A percentile compares a stretch with the other conserved stretches of the same genome.
These are phyloP conservation scores for Aythya baeri DNA, from an alignment of 2,113 vertebrate species.

Conservation along the genomic window DNA sequence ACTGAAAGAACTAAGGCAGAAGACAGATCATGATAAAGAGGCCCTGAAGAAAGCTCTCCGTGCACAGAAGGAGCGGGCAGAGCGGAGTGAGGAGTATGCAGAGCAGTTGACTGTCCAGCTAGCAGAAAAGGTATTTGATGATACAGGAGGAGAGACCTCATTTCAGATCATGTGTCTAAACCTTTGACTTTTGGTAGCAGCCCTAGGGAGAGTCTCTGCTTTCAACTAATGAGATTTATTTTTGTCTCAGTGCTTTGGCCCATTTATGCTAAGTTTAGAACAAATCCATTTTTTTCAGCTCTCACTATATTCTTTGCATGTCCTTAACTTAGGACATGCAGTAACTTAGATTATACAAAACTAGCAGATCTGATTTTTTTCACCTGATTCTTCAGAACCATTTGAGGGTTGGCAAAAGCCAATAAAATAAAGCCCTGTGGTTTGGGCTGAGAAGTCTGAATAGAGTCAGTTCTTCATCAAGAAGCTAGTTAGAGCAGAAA, in stretches of 20 bases:
- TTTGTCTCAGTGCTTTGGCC: slow-evolving; percentile 25
- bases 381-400: not conserved
- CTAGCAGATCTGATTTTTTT: not conserved
- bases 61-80: slow-evolving; percentile 86
- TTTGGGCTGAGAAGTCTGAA: not conserved
- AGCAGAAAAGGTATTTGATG: slow-evolving; percentile 81
- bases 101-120: slow-evolving; percentile 83
- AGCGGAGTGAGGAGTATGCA: slow-evolving; percentile 82
- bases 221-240: slow-evolving; percentile 26
- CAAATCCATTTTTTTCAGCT: not conserved
- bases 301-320: not conserved
- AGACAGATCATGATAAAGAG: slow-evolving; percentile 82
- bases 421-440: not conserved
- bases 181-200: not conserved
- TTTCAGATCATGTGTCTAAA: not conserved
- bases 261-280: slow-evolving; percentile 41
- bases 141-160: not conserved
- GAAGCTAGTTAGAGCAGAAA: not conserved
- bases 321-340: not conserved
- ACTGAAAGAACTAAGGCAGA: slow-evolving; percentile 77
- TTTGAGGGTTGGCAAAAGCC: not conserved
- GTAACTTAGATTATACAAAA: not conserved
- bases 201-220: not conserved
- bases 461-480: not conserved
- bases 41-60: slow-evolving; percentile 85